Evolutionary conservation across 2,113 vertebrate species (phyloP).

Genomic region (Sula dactylatra): DNA sequence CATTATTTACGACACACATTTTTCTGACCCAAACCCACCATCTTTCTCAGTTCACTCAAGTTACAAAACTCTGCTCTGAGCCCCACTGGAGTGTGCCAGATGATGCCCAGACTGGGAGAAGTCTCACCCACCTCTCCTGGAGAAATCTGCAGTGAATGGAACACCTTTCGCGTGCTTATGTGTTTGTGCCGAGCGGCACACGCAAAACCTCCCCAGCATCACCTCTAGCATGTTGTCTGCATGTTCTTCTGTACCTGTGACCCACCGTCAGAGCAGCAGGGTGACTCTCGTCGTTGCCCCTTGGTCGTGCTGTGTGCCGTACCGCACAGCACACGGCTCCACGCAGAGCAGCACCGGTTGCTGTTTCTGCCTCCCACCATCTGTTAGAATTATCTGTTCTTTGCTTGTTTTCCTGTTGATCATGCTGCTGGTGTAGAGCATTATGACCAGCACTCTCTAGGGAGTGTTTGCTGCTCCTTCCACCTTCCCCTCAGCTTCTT

Average conservation of each 20-base stretch:
- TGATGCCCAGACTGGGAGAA: neutral
- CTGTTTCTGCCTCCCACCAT: neutral
- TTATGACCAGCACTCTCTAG: neutral
- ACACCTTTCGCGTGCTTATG: neutral
- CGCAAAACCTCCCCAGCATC: neutral
- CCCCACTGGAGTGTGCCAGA: neutral
- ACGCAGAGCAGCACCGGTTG: neutral
- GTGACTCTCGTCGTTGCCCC: accelerated
- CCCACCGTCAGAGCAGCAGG: accelerated
- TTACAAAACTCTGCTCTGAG: neutral
- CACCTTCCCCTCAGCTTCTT: neutral
- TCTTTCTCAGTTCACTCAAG: neutral
- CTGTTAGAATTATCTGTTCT: neutral
- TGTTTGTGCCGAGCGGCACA: neutral
- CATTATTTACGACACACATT: constrained; percentile 1
- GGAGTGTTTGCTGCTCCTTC: neutral
- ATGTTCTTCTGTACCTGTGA: neutral
- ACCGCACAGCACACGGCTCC: neutral
- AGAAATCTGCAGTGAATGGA: neutral
- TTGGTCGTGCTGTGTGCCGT: accelerated
- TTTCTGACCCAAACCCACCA: neutral
- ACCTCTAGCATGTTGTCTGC: neutral
- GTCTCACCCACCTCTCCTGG: neutral
- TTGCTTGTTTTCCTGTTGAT: neutral
- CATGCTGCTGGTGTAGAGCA: accelerated